Conservation (phyloP, 1,140 invertebrate species). For the Elymnias hypermnestra region DNA sequence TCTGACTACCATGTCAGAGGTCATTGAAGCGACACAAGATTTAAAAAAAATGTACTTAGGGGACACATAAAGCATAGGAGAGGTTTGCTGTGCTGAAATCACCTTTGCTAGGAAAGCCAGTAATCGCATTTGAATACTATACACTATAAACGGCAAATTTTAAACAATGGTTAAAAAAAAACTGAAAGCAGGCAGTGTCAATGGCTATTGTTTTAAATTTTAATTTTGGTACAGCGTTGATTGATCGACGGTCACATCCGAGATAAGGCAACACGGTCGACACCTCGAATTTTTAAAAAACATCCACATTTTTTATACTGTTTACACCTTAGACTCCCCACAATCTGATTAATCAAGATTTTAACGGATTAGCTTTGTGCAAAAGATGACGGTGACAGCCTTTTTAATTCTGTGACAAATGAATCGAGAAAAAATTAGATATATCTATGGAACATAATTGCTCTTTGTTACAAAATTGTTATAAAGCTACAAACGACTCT, state of each 20-base stretch:
- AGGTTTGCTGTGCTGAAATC: too few species aligned
- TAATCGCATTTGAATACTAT: too few species aligned
- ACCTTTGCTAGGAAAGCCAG: background rate
- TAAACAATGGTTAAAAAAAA: background rate
- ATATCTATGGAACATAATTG: too few species aligned
- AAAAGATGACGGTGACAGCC: constrained; percentile 8
- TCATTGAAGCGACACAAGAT: too few species aligned
- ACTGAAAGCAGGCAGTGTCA: constrained; percentile 18
- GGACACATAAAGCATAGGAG: too few species aligned
- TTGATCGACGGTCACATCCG: constrained; percentile 41
- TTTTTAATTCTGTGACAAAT: constrained; percentile 1
- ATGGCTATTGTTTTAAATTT: constrained; percentile 48
- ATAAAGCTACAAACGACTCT: too few species aligned
- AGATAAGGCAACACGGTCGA: constrained; percentile 53
- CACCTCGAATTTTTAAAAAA: constrained; percentile 32
- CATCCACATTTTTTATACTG: constrained; percentile 24
- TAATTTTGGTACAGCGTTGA: constrained; percentile 52
- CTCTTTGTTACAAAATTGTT: too few species aligned
- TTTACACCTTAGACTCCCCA: constrained; percentile 42
- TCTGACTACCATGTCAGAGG: too few species aligned
- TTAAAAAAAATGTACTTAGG: too few species aligned
- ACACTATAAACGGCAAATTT: constrained; percentile 13
- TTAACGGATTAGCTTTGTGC: constrained; percentile 28
- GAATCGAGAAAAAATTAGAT: background rate
- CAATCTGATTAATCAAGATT: constrained; percentile 51